Evolutionary conservation across 2,888 invertebrate species (phyloP).

Genomic region (Acrocera orbiculus): DNA sequence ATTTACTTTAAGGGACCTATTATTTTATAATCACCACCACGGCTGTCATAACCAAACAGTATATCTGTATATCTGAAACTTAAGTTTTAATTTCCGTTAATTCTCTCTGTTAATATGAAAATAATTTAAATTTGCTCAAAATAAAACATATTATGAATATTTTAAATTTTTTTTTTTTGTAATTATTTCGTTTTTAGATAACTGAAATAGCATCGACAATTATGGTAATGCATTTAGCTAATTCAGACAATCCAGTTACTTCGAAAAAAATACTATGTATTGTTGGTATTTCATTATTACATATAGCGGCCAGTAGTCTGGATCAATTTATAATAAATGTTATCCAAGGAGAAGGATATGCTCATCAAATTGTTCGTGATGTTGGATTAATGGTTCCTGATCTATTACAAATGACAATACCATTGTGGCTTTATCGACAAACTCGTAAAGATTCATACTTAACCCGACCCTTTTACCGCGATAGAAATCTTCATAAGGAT

Average conservation of each 20-base stretch:
- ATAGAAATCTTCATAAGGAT: constrained; percentile 25
- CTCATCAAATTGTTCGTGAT: constrained; percentile 50
- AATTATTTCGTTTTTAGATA: constrained; percentile 24
- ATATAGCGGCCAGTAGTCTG: constrained; percentile 42
- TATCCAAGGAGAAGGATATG: constrained; percentile 41
- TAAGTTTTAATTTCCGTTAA: no score
- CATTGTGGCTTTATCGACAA: constrained; percentile 34
- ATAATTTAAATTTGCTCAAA: no score
- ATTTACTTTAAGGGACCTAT: no score
- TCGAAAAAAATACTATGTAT: constrained; percentile 39
- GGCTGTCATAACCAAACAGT: no score
- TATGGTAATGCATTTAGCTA: constrained; percentile 39
- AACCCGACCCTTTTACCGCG: constrained; percentile 27
- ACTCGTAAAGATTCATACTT: constrained; percentile 25
- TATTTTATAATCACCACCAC: no score
- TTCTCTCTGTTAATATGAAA: no score
- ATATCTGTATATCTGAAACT: no score
- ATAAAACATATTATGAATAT: no score
- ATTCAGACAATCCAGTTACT: constrained; percentile 34
- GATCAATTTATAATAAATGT: constrained; percentile 50
- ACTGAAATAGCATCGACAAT: constrained; percentile 44
- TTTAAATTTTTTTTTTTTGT: background rate
- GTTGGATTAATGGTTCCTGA: constrained; percentile 51
- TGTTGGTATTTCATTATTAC: constrained; percentile 40
- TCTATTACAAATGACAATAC: constrained; percentile 41